Conservation (phyloP, 1,140 invertebrate genomes). For the Drosophila suzukii region DNA sequence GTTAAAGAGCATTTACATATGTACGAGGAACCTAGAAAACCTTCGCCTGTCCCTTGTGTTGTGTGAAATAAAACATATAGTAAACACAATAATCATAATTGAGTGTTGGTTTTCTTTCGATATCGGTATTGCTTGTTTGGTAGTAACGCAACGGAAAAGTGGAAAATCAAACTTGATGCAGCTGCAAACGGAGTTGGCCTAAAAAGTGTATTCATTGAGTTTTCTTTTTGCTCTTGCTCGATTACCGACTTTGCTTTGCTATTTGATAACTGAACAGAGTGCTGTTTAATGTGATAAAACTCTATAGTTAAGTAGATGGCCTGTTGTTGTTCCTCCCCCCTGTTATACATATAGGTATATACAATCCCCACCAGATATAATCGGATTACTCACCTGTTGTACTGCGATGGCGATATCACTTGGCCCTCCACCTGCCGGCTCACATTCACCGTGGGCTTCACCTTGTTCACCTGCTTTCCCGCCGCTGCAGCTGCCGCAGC, state of each 20-base stretch:
- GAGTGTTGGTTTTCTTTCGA: conserved; percentile 14
- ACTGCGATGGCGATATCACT: conserved; percentile 85
- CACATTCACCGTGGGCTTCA: conserved; percentile 91
- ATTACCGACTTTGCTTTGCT: conserved; percentile 55
- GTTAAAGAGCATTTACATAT: conserved; percentile 78
- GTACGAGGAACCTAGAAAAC: conserved; percentile 30
- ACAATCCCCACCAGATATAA: conserved; percentile 8
- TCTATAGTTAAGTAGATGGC: conserved; percentile 36
- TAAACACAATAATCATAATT: conserved; percentile 40
- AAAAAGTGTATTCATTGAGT: conserved; percentile 42
- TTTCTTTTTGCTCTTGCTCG: conserved; percentile 48
- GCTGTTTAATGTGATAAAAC: conserved; percentile 38
- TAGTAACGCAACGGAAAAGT: conserved; percentile 38
- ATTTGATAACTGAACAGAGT: conserved; percentile 48
- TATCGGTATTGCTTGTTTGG: conserved; percentile 11
- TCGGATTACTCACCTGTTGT: conserved; percentile 81
- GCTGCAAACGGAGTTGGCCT: conserved; percentile 31
- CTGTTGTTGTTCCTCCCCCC: conserved; percentile 13
- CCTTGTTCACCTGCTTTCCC: conserved; percentile 93
- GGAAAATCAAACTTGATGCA: conserved; percentile 39
- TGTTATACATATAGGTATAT: conserved; percentile 23
- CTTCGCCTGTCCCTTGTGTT: conserved; percentile 21
- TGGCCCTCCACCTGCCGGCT: conserved; percentile 87
- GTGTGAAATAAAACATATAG: conserved; percentile 23
- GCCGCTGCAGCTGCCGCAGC: conserved; percentile 85